Base-by-base conservation (phyloP, 1,140 invertebrate genomes). In the Lordiphosa mommai region DNA sequence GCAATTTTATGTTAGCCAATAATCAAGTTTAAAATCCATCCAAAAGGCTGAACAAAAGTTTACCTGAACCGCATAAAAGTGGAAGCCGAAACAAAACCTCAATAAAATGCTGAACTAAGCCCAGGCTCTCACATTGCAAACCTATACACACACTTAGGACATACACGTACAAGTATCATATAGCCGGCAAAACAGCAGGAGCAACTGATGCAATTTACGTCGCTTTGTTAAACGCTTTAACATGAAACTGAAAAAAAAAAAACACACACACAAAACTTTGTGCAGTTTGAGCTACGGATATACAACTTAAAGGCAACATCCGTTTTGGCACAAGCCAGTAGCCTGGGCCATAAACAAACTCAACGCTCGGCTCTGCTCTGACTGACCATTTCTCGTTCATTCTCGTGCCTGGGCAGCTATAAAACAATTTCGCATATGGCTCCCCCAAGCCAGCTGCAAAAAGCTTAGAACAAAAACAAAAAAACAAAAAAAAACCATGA, bases 261-360 rank as follows among this genome's bases (percentile, higher is more conserved):
- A 16, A 33, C 29, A n/a, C 12, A n/a, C 5, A 20, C 16, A n/a
- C 12, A 20, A 56, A 48, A 41, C 30, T 41, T 50, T 34, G 57
- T 20, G 41, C 40, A 41, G 29, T 41, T 50, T 34, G 57, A 29
- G 41, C 40, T 29, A 32, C 37, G 76, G 77, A 82, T 82, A 76
- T 76, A 76, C 67, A 84, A 76, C 77, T 82, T 82, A 84, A 82
- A 76, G 76, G 72, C 77, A 67, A 82, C 71, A 80, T 80, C 76
- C 76, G 76, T 71, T 77, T 48, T 49, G 57, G 58, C 36, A 49
- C 52, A 61, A 50, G 49, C 73, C 23, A 4, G 23, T 32, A 71
- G 63, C 41, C 79, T 58, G 60, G 63, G 63, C 51, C 76, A 80
- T 80, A 80, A 80, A 80, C 76, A 82, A 80, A 82, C 76, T 80